A percentile compares a stretch with the other conserved stretches of the same genome.
Conservation (phyloP, 2,888 invertebrate species). For the Mythimna ferrago region DNA sequence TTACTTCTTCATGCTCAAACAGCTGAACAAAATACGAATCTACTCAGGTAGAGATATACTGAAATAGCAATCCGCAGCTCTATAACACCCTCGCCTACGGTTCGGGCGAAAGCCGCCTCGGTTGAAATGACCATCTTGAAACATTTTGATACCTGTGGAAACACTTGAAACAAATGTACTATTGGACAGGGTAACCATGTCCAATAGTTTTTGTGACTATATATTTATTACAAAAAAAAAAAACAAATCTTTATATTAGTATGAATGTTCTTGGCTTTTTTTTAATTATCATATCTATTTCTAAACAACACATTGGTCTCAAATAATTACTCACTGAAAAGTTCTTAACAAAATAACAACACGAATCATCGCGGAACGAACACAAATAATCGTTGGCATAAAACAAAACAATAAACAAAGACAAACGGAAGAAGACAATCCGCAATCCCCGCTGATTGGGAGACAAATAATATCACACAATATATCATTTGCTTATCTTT, state of each 20-base stretch:
- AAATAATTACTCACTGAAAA: background rate
- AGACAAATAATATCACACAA: slow-evolving; percentile 37
- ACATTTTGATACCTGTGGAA: no score
- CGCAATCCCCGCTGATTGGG: slow-evolving; percentile 18
- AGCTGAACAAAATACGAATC: no score
- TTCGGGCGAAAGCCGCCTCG: no score
- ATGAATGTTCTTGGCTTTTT: no score
- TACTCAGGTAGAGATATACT: no score
- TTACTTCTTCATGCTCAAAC: no score
- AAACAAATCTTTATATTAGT: no score
- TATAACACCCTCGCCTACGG: no score
- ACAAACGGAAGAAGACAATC: slow-evolving; percentile 8
- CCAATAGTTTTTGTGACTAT: background rate
- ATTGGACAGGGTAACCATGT: no score
- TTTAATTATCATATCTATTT: background rate
- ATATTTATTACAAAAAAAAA: background rate
- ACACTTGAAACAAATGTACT: no score
- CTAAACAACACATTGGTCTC: background rate
- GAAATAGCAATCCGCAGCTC: no score
- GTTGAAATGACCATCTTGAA: no score
- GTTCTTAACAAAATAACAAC: slow-evolving; percentile 8
- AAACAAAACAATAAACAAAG: slow-evolving; percentile 36
- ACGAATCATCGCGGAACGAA: background rate
- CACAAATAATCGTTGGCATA: slow-evolving; percentile 2
- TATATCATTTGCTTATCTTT: slow-evolving; percentile 58